Base-by-base conservation (phyloP, 2,888 invertebrate genomes). In the Lampropteryx suffumata region DNA sequence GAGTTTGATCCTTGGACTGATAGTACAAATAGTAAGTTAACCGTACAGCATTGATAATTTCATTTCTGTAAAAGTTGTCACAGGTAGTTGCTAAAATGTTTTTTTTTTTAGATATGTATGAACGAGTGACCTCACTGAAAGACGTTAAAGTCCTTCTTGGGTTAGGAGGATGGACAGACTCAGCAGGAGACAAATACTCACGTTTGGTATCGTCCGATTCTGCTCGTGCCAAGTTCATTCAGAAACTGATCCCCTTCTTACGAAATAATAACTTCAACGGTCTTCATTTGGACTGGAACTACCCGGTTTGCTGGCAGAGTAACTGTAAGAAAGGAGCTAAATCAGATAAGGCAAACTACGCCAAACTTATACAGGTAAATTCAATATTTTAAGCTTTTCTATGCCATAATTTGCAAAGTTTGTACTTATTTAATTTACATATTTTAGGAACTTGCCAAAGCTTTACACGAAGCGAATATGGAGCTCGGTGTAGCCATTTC, bases 151-250 rank as follows among this genome's bases (percentile, higher is more conserved):
- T 96, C 0, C 78, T 97, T 4, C 82, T 98, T 24, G 97, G 96
- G 0, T 79, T 98, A 44, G 98, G 98, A n/a, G 98, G 98, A 0
- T 98, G 98, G 98, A 97, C 97, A 0, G 97, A 98, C 79, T 98
- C 97, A 0, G 92, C 94, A 0, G 96, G 96, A 0, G 95, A 96
- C 70, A 97, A 97, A 75, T 97, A 97, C 71, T 96, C 96, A 0
- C 92, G 94, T 9, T 79, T 98, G 17, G 95, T 96, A 0, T 92
- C 93, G 32, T 93, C 94, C 51, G 91, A 92, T 3, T 86, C 92
- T 0, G 91, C 93, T 3, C 91, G 96, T 9, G 84, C 93, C 24
- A 93, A 93, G 39, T 97, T 97, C 69, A 93, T 94, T 1, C 85
- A 93, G 1, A 93, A 94, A 46, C 90, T 93, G 0, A 91, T 95